These are phyloP conservation scores for Macrotis lagotis DNA, from an alignment of 2,113 vertebrate species.

Conservation along the genomic window DNA sequence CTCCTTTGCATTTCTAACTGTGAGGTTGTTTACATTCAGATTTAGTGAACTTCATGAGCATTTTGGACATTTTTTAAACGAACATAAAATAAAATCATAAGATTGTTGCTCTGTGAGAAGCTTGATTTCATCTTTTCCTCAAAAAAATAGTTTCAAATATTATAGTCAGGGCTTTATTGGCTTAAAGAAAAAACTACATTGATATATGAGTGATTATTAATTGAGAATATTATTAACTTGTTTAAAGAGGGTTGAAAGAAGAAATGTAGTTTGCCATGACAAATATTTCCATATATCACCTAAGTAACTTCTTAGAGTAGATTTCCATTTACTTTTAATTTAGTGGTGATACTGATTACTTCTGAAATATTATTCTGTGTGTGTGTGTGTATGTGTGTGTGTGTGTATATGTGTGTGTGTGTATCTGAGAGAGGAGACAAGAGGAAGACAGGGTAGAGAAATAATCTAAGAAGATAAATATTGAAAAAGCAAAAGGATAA, in stretches of 20 bases:
- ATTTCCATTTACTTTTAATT: constrained; percentile 29
- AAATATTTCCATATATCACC: neutral
- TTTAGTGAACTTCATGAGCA: neutral
- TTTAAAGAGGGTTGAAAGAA: neutral
- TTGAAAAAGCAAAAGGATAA: accelerated
- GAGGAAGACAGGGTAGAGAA: neutral
- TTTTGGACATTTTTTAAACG: constrained; percentile 10
- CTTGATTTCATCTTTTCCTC: constrained; percentile 16
- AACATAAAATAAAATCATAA: constrained; percentile 4
- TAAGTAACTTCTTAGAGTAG: constrained; percentile 18
- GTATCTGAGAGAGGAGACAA: neutral
- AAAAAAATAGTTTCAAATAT: neutral
- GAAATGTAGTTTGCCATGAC: constrained; percentile 12
- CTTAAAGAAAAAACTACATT: neutral
- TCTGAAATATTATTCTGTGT: neutral
- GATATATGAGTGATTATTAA: neutral
- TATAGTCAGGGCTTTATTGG: neutral
- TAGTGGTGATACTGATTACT: neutral
- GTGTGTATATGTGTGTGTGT: too few species aligned
- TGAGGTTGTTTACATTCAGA: neutral
- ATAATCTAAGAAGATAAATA: neutral
- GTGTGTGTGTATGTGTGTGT: neutral
- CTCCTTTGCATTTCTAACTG: neutral
- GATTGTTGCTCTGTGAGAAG: neutral
- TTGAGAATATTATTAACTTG: constrained; percentile 27